Evolutionary conservation across 2,797 vertebrate species (phyloP).

Genomic region (Uromys caudimaculatus): DNA sequence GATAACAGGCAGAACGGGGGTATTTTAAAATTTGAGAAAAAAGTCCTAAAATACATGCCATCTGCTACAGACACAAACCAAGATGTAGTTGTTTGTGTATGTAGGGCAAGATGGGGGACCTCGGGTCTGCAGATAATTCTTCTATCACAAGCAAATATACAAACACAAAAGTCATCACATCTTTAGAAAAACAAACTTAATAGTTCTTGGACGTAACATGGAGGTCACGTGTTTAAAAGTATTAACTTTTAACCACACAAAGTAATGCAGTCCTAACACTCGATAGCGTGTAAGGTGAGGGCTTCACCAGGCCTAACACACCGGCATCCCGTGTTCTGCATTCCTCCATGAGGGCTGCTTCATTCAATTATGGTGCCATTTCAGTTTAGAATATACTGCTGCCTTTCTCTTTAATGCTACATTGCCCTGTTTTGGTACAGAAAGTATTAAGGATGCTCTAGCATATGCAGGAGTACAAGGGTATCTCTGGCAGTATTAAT

Average conservation of each 20-base stretch:
- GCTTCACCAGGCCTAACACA: constrained; percentile 63
- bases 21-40: constrained; percentile 57
- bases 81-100: constrained; percentile 28
- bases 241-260: constrained; percentile 63
- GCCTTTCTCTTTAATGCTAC: constrained; percentile 72
- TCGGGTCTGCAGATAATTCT: not conserved
- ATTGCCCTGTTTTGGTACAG: constrained; percentile 72
- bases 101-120: constrained; percentile 20
- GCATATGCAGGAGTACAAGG: constrained; percentile 71
- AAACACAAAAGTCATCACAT: constrained; percentile 39
- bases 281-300: constrained; percentile 62
- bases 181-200: constrained; percentile 55
- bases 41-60: constrained; percentile 54
- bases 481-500: constrained; percentile 65
- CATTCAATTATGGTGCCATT: constrained; percentile 79
- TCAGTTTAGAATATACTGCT: constrained; percentile 75
- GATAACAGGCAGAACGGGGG: constrained; percentile 3
- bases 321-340: constrained; percentile 63
- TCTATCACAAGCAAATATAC: constrained; percentile 47
- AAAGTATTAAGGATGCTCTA: constrained; percentile 61
- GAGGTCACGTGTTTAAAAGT: constrained; percentile 59
- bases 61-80: constrained; percentile 43
- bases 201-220: constrained; percentile 43
- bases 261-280: constrained; percentile 65
- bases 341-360: constrained; percentile 69